Evolutionary conservation across 2,888 invertebrate species (phyloP).

Genomic region (Calliopum simillimum): DNA sequence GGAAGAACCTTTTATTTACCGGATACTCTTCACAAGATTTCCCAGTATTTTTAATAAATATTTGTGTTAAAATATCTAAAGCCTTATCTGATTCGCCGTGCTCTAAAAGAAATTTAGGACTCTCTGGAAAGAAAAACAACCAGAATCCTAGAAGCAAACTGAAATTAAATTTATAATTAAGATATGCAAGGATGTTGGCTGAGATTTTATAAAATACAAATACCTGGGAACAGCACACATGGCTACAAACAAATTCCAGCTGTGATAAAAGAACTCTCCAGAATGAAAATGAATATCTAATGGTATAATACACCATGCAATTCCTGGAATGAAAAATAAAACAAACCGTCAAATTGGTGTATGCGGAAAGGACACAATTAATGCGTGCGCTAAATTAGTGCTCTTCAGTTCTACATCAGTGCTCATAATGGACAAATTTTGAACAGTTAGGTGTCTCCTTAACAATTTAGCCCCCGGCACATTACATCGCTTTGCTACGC

Average conservation of each 20-base stretch:
- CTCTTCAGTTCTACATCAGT: too few species aligned
- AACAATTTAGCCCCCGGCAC: too few species aligned
- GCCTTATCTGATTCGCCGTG: slow-evolving; percentile 84
- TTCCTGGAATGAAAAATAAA: slow-evolving; percentile 69
- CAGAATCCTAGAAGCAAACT: slow-evolving; percentile 69
- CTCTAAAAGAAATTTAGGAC: slow-evolving; percentile 85
- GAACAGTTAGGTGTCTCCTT: too few species aligned
- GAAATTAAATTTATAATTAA: slow-evolving; percentile 37
- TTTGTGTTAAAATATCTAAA: slow-evolving; percentile 74
- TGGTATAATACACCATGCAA: slow-evolving; percentile 84
- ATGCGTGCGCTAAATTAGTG: too few species aligned
- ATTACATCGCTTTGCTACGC: too few species aligned
- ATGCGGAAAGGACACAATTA: too few species aligned
- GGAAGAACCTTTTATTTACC: slow-evolving; percentile 67
- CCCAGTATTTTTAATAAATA: slow-evolving; percentile 80
- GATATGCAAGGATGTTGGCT: not conserved
- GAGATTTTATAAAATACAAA: slow-evolving; percentile 13
- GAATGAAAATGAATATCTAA: slow-evolving; percentile 73
- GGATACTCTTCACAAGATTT: slow-evolving; percentile 78
- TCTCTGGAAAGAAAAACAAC: slow-evolving; percentile 82
- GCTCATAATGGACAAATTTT: too few species aligned
- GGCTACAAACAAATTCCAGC: slow-evolving; percentile 85
- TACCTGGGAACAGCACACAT: slow-evolving; percentile 78
- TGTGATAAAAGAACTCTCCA: slow-evolving; percentile 76
- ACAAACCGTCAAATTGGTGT: slow-evolving; percentile 23